Conservation (phyloP, 2,113 vertebrate genomes). For the Alethe castanea region DNA sequence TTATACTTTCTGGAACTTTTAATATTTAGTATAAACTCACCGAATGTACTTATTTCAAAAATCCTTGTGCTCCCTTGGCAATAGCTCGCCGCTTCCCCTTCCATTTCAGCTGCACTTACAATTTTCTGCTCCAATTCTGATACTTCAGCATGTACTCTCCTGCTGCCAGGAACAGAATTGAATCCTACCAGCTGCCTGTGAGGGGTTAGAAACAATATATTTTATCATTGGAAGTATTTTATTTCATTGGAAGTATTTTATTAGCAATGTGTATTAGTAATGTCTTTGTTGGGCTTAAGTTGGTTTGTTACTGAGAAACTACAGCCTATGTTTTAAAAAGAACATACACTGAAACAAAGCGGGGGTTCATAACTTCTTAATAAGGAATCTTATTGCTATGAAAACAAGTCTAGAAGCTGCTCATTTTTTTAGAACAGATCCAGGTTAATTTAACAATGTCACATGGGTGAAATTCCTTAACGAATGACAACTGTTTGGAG, state of each 20-base stretch:
- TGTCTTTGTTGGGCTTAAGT: background rate
- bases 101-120: conserved; percentile 59
- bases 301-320: background rate
- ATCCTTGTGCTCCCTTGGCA: conserved; percentile 43
- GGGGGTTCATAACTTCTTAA: background rate
- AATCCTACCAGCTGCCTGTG: conserved; percentile 48
- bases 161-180: conserved; percentile 52
- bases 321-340: background rate
- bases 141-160: conserved; percentile 43
- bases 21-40: conserved; percentile 19
- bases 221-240: background rate
- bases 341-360: background rate
- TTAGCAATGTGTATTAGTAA: background rate
- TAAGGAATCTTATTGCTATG: background rate
- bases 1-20: background rate
- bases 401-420: background rate
- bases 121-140: conserved; percentile 66
- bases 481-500: background rate
- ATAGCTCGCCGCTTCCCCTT: conserved; percentile 19
- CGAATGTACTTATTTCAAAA: conserved; percentile 27
- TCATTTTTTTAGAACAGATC: background rate
- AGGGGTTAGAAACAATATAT: background rate
- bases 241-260: background rate
- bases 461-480: background rate
- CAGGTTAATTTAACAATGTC: background rate